Base-by-base conservation (phyloP, 2,888 invertebrate genomes). In the Nymphalis polychloros region DNA sequence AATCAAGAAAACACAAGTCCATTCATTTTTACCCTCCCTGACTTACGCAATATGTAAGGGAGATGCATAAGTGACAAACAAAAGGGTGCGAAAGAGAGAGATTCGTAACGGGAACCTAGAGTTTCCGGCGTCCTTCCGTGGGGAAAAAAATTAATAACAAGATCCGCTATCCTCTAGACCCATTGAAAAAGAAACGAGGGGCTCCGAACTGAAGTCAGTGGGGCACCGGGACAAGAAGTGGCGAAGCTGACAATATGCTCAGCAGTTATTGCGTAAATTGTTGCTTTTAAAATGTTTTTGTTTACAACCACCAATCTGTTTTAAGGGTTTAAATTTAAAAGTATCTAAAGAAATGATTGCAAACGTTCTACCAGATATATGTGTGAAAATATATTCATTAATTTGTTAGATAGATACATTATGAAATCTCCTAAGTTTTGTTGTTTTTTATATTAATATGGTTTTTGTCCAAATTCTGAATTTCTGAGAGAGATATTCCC, bases 51-150 rank as follows among this genome's bases (percentile, higher is more conserved):
- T 52, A 62, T 52, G 55, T 41, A 65, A 72, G 35, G 61, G 70
- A 66, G 70, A 72, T 52, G 53, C 60, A 46, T 46, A 41, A 35
- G 16, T 17, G 19, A 46, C 16, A 48, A 2, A 20, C 47, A 31
- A 52, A 53, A 31, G 23, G 72, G 41, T 72, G 72, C 49, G 46
- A 72, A 52, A 70, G 63, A 60, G 87, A 88, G 50, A 75, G 72
- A 74, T 70, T 70, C 41, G 77, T 87, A 89, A 89, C 88, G 88
- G 89, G 84, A 82, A 79, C 84, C 84, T 83, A 73, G 77, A 76
- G 82, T 81, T 84, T 88, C 86, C 87, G 87, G 85, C 78, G 79
- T 79, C 84, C 87, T 89, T 89, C 86, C 84, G 83, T 71, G 75
- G 83, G 66, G 84, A 81, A 78, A 75, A 75, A 75, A 72, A 73